Evolutionary conservation across 2,888 invertebrate genomes (phyloP).

Genomic region (Scaptomyza tumidula): DNA sequence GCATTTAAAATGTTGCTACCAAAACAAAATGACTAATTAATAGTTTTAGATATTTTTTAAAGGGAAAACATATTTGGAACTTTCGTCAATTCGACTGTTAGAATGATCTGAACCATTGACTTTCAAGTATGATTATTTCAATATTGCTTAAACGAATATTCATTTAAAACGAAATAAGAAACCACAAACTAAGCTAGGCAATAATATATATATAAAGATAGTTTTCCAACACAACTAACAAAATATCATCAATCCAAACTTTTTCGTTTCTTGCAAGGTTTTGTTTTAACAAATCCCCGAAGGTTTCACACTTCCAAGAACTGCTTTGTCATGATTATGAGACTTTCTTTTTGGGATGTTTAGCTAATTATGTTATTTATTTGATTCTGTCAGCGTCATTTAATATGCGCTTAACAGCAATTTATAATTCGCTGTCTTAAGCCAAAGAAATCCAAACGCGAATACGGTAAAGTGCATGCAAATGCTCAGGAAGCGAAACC

Average conservation of each 20-base stretch:
- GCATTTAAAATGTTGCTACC: slow-evolving; percentile 9
- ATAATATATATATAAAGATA: too few relatives aligned
- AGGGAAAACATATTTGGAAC: too few relatives aligned
- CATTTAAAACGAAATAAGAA: too few relatives aligned
- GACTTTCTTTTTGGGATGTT: not conserved
- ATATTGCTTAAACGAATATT: too few relatives aligned
- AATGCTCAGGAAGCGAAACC: slow-evolving; percentile 6
- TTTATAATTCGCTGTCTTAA: slow-evolving; percentile 58
- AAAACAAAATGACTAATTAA: not conserved
- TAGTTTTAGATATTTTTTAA: not conserved
- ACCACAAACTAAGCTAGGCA: too few relatives aligned
- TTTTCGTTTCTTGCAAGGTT: not conserved
- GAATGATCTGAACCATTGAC: too few relatives aligned
- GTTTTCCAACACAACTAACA: too few relatives aligned
- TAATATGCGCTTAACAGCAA: slow-evolving; percentile 56
- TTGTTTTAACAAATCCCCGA: not conserved
- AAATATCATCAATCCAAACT: too few relatives aligned
- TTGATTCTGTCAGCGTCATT: slow-evolving; percentile 48
- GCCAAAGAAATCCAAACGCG: slow-evolving; percentile 37
- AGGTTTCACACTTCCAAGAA: not conserved
- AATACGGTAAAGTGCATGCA: slow-evolving; percentile 49
- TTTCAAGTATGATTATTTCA: too few relatives aligned
- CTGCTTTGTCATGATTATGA: slow-evolving; percentile 21
- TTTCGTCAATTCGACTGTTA: too few relatives aligned
- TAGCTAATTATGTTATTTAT: slow-evolving; percentile 43